phyloP scores from a whole-genome alignment of 2,113 vertebrate species.

The Oxygymnocypris stewartii region DNA sequence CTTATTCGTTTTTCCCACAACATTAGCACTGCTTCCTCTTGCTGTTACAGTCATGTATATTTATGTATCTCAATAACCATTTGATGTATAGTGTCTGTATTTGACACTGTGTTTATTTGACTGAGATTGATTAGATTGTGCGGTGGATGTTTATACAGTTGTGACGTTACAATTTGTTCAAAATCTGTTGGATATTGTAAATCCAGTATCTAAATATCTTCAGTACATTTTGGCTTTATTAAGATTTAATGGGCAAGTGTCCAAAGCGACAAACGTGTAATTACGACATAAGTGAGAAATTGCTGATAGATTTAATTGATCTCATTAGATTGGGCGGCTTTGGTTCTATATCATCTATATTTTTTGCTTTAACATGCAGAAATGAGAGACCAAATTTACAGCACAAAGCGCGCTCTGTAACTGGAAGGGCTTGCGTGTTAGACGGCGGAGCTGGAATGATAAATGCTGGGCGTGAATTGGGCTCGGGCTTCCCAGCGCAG shows the following conservation, averaged over 20 bases:
- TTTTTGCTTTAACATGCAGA: background rate
- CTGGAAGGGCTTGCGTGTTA: background rate
- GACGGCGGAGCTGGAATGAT: background rate
- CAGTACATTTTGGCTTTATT: background rate
- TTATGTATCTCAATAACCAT: background rate
- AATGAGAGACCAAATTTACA: background rate
- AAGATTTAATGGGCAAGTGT: background rate
- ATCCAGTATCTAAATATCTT: background rate
- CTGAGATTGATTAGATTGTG: background rate
- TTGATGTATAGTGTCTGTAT: background rate
- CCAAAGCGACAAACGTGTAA: background rate
- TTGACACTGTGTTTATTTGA: background rate
- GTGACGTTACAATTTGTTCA: background rate
- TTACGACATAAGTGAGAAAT: background rate
- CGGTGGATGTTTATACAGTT: background rate
- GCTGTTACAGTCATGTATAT: background rate
- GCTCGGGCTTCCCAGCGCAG: background rate
- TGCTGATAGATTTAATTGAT: background rate
- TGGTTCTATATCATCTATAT: background rate
- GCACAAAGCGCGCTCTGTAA: background rate
- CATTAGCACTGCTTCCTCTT: background rate
- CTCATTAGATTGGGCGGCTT: background rate
- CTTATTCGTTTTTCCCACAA: background rate
- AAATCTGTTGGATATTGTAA: background rate
- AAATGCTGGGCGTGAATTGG: background rate